These are phyloP conservation scores for Struthidea cinerea DNA, from an alignment of 2,113 vertebrate species.

Conservation along the genomic window DNA sequence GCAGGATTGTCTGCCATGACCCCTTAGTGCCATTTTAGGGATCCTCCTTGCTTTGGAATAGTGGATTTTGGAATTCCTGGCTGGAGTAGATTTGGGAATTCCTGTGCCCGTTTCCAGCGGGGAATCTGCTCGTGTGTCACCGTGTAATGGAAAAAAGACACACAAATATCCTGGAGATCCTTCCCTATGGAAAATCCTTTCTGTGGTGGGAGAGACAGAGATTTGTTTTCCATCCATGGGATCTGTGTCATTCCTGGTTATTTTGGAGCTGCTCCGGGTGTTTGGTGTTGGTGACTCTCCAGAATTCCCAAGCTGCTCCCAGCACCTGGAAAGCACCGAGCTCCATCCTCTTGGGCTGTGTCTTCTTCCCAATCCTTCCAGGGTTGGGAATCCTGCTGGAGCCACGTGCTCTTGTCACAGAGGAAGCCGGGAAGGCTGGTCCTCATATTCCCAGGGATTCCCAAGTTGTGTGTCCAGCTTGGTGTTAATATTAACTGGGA, in stretches of 20 bases:
- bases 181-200: neutral
- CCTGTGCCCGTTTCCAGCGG: neutral
- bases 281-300: neutral
- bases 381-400: neutral
- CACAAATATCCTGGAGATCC: neutral
- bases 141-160: accelerated
- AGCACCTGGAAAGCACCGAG: neutral
- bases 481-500: neutral
- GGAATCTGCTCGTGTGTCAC: neutral
- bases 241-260: neutral
- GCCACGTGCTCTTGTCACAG: accelerated
- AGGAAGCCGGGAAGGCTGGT: neutral
- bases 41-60: neutral
- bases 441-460: neutral
- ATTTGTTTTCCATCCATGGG: accelerated
- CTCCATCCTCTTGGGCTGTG: neutral
- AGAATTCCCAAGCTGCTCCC: neutral
- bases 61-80: neutral
- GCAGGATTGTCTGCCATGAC: neutral
- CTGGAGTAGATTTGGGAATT: no score
- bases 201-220: neutral
- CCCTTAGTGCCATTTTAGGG: neutral
- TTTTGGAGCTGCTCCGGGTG: neutral
- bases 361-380: neutral
- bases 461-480: neutral